Evolutionary conservation across 2,888 invertebrate genomes (phyloP).

Genomic region (Lasioglossum figueresi): DNA sequence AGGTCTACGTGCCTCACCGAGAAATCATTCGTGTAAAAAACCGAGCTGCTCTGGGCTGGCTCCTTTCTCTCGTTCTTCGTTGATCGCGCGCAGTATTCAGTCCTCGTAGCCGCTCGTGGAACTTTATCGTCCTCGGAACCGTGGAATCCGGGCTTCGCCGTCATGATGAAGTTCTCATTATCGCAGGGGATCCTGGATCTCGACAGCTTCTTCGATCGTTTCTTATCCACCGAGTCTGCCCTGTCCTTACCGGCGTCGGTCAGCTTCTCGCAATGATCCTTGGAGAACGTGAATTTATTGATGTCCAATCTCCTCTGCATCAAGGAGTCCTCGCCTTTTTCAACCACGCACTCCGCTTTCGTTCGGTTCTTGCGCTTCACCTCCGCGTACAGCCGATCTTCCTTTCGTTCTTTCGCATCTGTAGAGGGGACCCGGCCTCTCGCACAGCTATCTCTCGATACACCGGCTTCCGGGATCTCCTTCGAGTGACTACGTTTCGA

Average conservation of each 20-base stretch:
- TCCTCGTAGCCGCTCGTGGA: not conserved
- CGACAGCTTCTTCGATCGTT: slow-evolving; percentile 24
- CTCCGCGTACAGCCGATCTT: slow-evolving; percentile 68
- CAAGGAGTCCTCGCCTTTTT: slow-evolving; percentile 30
- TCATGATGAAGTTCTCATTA: slow-evolving; percentile 77
- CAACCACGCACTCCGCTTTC: slow-evolving; percentile 22
- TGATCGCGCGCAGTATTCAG: slow-evolving; percentile 36
- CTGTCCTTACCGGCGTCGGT: slow-evolving; percentile 47
- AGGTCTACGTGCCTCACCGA: slow-evolving; percentile 30
- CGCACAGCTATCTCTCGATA: not conserved
- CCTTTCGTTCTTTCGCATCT: slow-evolving; percentile 33
- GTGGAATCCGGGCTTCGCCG: slow-evolving; percentile 70
- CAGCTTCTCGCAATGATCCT: slow-evolving; percentile 59
- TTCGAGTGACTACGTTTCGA: slow-evolving; percentile 70
- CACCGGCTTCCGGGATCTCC: slow-evolving; percentile 30
- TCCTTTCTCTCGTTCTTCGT: slow-evolving; percentile 37
- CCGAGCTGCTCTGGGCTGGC: slow-evolving; percentile 10
- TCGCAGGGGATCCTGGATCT: slow-evolving; percentile 43
- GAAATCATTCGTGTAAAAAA: slow-evolving; percentile 44
- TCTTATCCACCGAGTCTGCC: slow-evolving; percentile 3
- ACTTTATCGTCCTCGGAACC: slow-evolving; percentile 29
- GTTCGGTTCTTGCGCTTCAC: slow-evolving; percentile 63
- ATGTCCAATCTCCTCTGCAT: slow-evolving; percentile 55
- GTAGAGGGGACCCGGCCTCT: not conserved
- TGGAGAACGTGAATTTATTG: slow-evolving; percentile 66